phyloP scores from a whole-genome alignment of 2,113 vertebrate species.

The Progne subis region DNA sequence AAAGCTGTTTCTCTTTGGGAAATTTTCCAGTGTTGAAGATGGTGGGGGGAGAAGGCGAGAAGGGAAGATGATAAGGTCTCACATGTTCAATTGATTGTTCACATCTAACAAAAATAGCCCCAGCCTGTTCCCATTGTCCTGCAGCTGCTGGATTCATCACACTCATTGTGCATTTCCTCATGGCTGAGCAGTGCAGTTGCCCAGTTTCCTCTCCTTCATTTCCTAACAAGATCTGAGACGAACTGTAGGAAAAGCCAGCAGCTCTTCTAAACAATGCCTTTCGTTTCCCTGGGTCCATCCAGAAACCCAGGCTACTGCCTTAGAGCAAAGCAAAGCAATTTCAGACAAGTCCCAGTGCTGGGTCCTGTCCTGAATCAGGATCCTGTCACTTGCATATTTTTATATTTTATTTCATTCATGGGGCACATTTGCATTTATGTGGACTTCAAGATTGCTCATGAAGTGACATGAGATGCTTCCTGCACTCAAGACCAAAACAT shows the following conservation, averaged over 20 bases:
- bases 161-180: constrained; percentile 61
- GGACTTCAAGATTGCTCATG: neutral
- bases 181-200: constrained; percentile 31
- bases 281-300: neutral
- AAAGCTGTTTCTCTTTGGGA: constrained; percentile 59
- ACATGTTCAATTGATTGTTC: constrained; percentile 59
- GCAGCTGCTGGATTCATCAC: constrained; percentile 63
- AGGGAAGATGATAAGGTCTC: constrained; percentile 49
- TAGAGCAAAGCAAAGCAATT: neutral
- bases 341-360: neutral
- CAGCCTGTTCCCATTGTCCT: constrained; percentile 68
- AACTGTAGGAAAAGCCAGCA: constrained; percentile 61
- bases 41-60: constrained; percentile 1
- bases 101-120: constrained; percentile 75
- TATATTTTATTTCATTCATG: neutral
- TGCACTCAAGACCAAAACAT: neutral
- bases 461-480: constrained; percentile 4
- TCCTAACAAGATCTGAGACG: constrained; percentile 45
- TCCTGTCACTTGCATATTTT: neutral
- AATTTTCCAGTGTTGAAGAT: constrained; percentile 54
- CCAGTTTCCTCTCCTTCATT: constrained; percentile 72
- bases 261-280: constrained; percentile 5
- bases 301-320: neutral
- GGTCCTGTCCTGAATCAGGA: neutral
- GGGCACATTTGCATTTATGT: neutral